A percentile compares a stretch with the other conserved stretches of the same genome.
Conservation (phyloP, 1,140 invertebrate genomes). For the Drosophila arawakana region DNA sequence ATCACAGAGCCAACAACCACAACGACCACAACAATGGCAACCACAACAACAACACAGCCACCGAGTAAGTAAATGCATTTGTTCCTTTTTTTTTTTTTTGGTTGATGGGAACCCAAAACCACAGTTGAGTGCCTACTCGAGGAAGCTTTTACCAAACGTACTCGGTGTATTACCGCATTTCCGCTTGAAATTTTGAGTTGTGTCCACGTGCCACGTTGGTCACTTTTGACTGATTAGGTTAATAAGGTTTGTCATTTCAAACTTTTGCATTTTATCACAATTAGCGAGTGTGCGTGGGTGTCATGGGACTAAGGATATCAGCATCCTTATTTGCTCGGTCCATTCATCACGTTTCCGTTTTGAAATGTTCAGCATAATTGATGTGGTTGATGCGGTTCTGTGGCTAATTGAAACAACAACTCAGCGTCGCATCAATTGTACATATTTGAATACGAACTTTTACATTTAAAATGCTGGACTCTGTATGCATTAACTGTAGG, state of each 20-base stretch:
- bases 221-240: constrained; percentile 25
- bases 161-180: constrained; percentile 10
- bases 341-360: constrained; percentile 42
- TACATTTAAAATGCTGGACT: constrained; percentile 65
- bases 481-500: constrained; percentile 23
- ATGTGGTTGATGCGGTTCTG: constrained; percentile 70
- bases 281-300: constrained; percentile 22
- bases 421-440: constrained; percentile 24
- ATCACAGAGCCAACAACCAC: constrained; percentile 85
- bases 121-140: constrained; percentile 2
- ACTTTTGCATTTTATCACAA: constrained; percentile 50
- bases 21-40: constrained; percentile 85
- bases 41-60: constrained; percentile 88
- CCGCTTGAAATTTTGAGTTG: constrained; percentile 24
- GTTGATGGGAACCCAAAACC: not conserved
- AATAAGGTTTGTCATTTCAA: constrained; percentile 40
- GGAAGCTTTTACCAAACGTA: not conserved
- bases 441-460: constrained; percentile 6
- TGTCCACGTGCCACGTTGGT: not conserved
- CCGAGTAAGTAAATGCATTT: constrained; percentile 87
- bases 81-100: not conserved
- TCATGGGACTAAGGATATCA: constrained; percentile 21
- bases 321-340: not conserved
- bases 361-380: constrained; percentile 70
- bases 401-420: constrained; percentile 74